Conservation (phyloP, 2,888 invertebrate genomes). For the Serripes groenlandicus region DNA sequence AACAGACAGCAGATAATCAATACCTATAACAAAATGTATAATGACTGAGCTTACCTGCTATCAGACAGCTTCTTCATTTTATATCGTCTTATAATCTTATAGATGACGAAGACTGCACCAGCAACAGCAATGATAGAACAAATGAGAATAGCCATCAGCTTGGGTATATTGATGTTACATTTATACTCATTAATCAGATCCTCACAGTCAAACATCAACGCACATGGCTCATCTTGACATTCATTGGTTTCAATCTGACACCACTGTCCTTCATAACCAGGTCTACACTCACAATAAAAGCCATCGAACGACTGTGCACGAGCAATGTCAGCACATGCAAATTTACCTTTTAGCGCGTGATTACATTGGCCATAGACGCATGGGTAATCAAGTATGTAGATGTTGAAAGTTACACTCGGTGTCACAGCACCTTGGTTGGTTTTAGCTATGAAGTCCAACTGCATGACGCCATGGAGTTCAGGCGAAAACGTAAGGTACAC, state of each 20-base stretch:
- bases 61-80: slow-evolving; percentile 4
- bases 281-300: slow-evolving; percentile 63
- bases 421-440: slow-evolving; percentile 31
- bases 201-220: slow-evolving; percentile 66
- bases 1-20: too few species aligned
- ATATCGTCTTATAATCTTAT: not conserved
- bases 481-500: slow-evolving; percentile 34
- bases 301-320: slow-evolving; percentile 60
- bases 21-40: too few species aligned
- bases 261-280: slow-evolving; percentile 67
- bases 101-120: not conserved
- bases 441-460: slow-evolving; percentile 52
- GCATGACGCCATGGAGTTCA: slow-evolving; percentile 49
- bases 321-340: slow-evolving; percentile 45
- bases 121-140: slow-evolving; percentile 35
- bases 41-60: slow-evolving; percentile 10
- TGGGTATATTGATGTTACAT: slow-evolving; percentile 68
- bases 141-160: slow-evolving; percentile 61
- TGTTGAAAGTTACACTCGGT: slow-evolving; percentile 43
- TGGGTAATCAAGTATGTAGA: slow-evolving; percentile 52
- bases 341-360: slow-evolving; percentile 7
- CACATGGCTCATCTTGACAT: slow-evolving; percentile 60
- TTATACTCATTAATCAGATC: slow-evolving; percentile 57
- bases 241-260: slow-evolving; percentile 69
- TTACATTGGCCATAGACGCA: slow-evolving; percentile 67